Base-by-base conservation (phyloP, 2,113 vertebrate genomes). In the Setophaga petechia region DNA sequence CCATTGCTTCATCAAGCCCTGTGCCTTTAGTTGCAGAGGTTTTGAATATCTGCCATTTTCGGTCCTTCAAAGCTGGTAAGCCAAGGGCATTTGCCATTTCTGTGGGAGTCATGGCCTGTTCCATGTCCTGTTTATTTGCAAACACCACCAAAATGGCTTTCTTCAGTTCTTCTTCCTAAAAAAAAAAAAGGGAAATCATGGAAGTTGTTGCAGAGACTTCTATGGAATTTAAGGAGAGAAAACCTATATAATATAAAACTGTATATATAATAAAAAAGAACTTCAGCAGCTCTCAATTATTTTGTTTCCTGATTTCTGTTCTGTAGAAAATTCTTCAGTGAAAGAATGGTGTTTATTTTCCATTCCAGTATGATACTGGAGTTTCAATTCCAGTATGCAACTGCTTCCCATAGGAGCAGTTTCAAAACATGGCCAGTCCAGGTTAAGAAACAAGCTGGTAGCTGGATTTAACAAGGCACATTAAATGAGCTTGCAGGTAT, bases 51-150 rank as follows among this genome's bases (percentile, higher is more conserved):
- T 99, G 99, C 99, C 99, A 99, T 90, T 99, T 99, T 43, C 99
- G 98, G 97, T 99, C 99, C 96, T 99, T 99, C 87, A 99, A 94
- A 39, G 99, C 99, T 0, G 99, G 98, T 51, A 99, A 98, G 30
- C 99, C 99, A 10, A 99, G 98, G 2, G 99, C 97, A 4, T 99
- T 99, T 52, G 99, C 99, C 97, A 99, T 99, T 96, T 99, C 99
- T 12, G 99, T 98, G 59, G 99, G 99, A 6, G 99, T 99, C 99
- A 99, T 99, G 8, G 99, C 99, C 96, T 99, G 99, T 67, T 99
- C 99, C 99, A 99, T 99, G 96, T 99, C 99, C 96, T 99, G 99
- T 87, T 99, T 99, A 95, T 99, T 99, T 47, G 99, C 99, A 97
- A 99, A 99, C 67, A 99, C 99, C 91, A 99, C 98, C 89, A 99